These are phyloP conservation scores for Etheostoma cragini DNA, from an alignment of 2,113 vertebrate genomes.

Conservation along the genomic window DNA sequence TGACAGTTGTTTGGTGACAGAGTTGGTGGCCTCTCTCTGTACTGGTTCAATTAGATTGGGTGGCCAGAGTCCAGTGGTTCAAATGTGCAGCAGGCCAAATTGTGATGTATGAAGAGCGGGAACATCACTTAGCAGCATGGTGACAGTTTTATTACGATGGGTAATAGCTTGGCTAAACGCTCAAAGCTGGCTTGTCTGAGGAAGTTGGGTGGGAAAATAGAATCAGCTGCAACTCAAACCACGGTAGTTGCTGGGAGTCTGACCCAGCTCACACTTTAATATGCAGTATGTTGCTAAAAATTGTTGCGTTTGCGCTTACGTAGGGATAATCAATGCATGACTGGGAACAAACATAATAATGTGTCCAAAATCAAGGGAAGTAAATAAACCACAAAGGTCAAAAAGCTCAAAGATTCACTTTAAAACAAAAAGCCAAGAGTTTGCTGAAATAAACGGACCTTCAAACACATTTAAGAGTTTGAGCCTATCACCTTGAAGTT, in stretches of 20 bases:
- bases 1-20: slow-evolving; percentile 36
- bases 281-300: background rate
- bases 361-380: background rate
- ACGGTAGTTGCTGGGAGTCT: background rate
- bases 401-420: background rate
- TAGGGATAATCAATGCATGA: background rate
- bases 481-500: too few species aligned
- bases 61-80: slow-evolving; percentile 53
- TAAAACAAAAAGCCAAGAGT: background rate
- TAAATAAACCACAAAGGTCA: background rate
- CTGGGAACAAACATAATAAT: background rate
- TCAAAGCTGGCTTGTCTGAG: slow-evolving; percentile 33
- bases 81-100: slow-evolving; percentile 44
- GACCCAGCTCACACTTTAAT: background rate
- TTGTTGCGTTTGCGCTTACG: background rate
- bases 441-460: too few species aligned
- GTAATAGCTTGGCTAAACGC: slow-evolving; percentile 63
- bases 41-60: slow-evolving; percentile 59
- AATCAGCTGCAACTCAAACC: background rate
- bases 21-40: background rate
- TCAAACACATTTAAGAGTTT: too few species aligned
- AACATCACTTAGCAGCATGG: slow-evolving; percentile 58
- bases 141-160: slow-evolving; percentile 70
- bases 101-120: slow-evolving; percentile 50
- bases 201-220: slow-evolving; percentile 1